Conservation (phyloP, 2,797 vertebrate species). For the Buphagus erythrorhynchus region DNA sequence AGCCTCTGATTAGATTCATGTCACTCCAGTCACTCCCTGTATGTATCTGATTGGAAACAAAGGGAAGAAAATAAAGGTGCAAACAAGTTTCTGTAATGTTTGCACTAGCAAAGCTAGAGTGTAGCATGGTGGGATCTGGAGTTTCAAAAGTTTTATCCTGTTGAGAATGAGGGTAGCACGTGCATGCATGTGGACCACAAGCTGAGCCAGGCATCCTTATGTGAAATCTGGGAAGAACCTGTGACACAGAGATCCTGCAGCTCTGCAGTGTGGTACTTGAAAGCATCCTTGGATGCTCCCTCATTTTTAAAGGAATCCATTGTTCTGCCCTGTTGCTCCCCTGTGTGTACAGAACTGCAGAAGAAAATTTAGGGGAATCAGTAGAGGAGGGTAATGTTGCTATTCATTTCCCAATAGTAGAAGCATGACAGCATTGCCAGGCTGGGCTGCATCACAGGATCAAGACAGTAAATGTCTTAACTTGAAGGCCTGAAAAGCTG, state of each 20-base stretch:
- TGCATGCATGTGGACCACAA: background rate
- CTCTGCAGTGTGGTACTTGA: background rate
- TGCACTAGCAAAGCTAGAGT: background rate
- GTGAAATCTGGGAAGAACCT: background rate
- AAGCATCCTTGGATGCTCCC: background rate
- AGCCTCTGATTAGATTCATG: slow-evolving; percentile 32
- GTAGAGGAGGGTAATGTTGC: background rate
- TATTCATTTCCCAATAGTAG: background rate
- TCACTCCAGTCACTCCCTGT: background rate
- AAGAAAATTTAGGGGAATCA: background rate
- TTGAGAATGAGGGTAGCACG: background rate
- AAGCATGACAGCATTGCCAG: background rate
- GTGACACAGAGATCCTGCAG: background rate
- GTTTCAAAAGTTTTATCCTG: background rate
- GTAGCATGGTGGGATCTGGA: background rate
- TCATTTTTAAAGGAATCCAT: slow-evolving; percentile 1
- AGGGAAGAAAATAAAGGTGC: slow-evolving; percentile 14
- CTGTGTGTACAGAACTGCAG: background rate
- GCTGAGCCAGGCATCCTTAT: background rate
- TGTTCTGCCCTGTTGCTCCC: background rate
- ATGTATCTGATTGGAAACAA: slow-evolving; percentile 8
- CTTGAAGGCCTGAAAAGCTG: background rate
- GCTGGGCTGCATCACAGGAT: background rate
- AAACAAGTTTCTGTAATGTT: background rate
- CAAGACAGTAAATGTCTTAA: background rate